phyloP scores from a whole-genome alignment of 1,140 invertebrate genomes.

The Drosophila willistoni region DNA sequence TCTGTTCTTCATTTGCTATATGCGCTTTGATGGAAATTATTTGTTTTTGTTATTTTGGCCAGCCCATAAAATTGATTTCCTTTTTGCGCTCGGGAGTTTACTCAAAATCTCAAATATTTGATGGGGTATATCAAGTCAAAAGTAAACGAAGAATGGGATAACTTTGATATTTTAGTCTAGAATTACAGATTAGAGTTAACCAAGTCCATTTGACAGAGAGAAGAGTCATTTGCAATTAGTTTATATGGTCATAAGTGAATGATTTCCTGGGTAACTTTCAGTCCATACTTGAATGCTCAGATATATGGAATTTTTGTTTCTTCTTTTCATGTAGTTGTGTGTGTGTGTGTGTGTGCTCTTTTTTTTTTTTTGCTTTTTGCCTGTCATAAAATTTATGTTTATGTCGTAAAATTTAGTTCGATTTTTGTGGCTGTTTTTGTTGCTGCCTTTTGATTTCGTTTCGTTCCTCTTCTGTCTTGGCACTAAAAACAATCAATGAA shows the following conservation, averaged over 20 bases:
- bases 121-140: too few relatives aligned
- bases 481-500: constrained; percentile 38
- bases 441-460: constrained; percentile 55
- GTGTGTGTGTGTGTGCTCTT: background rate
- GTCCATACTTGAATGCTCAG: background rate
- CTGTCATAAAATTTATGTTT: constrained; percentile 82
- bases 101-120: background rate
- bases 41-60: constrained; percentile 64
- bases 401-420: constrained; percentile 81
- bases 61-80: constrained; percentile 83
- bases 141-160: too few relatives aligned
- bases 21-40: constrained; percentile 59
- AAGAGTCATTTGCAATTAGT: too few relatives aligned
- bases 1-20: background rate
- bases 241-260: too few relatives aligned
- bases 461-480: constrained; percentile 50
- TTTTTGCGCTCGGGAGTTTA: constrained; percentile 41
- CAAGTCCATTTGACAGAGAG: too few relatives aligned
- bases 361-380: constrained; percentile 39
- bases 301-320: background rate
- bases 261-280: background rate
- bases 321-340: background rate
- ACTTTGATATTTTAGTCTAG: too few relatives aligned
- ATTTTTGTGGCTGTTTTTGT: constrained; percentile 57
- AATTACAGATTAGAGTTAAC: too few relatives aligned